Percentiles rank a stretch among this genome's conserved stretches.
Conservation (phyloP, 2,888 invertebrate genomes). For the Pseudolycoriella hygida region DNA sequence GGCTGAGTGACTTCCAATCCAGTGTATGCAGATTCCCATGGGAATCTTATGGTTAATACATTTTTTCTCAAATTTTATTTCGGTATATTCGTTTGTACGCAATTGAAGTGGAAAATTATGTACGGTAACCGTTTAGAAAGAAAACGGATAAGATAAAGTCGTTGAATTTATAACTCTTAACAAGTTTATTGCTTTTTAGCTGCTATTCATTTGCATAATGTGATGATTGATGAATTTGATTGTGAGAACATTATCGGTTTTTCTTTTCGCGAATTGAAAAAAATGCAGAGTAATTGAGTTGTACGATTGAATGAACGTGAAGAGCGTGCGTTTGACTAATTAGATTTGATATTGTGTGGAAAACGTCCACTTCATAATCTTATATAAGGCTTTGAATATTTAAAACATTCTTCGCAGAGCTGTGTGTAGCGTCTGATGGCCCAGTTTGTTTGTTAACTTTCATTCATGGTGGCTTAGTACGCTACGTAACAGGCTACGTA, state of each 20-base stretch:
- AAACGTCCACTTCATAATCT: too few relatives aligned
- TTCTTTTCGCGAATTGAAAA: background rate
- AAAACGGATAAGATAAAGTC: background rate
- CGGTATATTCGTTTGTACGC: background rate
- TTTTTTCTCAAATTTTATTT: background rate
- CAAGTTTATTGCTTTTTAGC: background rate
- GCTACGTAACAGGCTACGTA: too few relatives aligned
- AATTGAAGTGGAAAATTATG: background rate
- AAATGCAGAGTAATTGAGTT: background rate
- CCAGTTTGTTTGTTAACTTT: too few relatives aligned
- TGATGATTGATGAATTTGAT: background rate
- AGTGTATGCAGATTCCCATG: constrained; percentile 45
- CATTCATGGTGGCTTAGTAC: too few relatives aligned
- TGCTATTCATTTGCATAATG: background rate
- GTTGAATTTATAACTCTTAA: background rate
- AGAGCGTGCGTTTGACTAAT: too few relatives aligned
- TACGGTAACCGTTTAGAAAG: background rate
- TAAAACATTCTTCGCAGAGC: too few relatives aligned
- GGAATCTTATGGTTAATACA: constrained; percentile 26
- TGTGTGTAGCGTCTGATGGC: too few relatives aligned
- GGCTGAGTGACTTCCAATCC: constrained; percentile 40
- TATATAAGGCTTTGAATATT: too few relatives aligned
- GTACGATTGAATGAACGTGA: too few relatives aligned
- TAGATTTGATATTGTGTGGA: too few relatives aligned
- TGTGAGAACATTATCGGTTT: background rate